Conservation (phyloP, 1,140 invertebrate species). For the Spodoptera frugiperda region DNA sequence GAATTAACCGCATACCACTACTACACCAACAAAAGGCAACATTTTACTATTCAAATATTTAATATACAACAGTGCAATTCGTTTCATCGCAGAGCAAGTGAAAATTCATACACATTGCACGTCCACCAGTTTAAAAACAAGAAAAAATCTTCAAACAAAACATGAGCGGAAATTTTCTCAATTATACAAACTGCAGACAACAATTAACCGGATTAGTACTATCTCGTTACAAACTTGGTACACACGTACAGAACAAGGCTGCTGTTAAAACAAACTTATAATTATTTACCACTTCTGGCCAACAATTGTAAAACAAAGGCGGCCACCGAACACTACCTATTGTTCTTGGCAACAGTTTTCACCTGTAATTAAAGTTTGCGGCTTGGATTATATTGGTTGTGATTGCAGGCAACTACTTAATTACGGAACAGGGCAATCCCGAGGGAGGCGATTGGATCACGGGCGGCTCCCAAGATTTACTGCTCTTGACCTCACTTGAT, state of each 20-base stretch:
- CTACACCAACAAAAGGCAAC: too few species aligned
- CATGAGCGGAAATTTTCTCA: slow-evolving; percentile 30
- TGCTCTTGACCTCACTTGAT: slow-evolving; percentile 76
- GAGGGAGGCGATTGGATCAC: slow-evolving; percentile 64
- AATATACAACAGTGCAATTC: too few species aligned
- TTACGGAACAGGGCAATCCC: slow-evolving; percentile 66
- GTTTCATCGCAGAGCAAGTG: background rate
- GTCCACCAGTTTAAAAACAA: background rate
- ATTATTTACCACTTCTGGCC: slow-evolving; percentile 43
- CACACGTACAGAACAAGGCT: slow-evolving; percentile 38
- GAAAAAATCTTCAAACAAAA: slow-evolving; percentile 28
- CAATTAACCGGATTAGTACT: slow-evolving; percentile 42
- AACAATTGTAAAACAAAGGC: slow-evolving; percentile 46
- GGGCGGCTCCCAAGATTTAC: slow-evolving; percentile 71
- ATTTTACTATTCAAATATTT: too few species aligned
- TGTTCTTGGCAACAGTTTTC: slow-evolving; percentile 66
- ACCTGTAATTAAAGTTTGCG: slow-evolving; percentile 77
- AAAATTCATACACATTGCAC: background rate
- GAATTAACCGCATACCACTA: too few species aligned
- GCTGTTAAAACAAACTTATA: slow-evolving; percentile 48
- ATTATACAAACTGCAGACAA: slow-evolving; percentile 41
- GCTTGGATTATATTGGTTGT: slow-evolving; percentile 70
- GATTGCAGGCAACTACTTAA: slow-evolving; percentile 78
- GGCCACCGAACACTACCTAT: slow-evolving; percentile 56
- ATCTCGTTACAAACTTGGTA: slow-evolving; percentile 45